phyloP scores from a whole-genome alignment of 2,797 vertebrate genomes.

The Sebastes paucispinis region DNA sequence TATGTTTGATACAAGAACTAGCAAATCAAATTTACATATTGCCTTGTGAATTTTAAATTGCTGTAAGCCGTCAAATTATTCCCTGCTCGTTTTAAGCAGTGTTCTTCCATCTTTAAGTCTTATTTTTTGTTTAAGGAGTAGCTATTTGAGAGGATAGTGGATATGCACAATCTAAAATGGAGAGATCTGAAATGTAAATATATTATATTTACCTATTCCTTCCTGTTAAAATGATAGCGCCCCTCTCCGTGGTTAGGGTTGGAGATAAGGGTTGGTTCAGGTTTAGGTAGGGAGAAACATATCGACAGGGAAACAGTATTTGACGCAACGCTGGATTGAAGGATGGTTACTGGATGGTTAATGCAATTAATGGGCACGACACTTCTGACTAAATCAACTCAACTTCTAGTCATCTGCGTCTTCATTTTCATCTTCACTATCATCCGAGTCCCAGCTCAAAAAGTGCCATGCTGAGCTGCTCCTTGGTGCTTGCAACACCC shows the following conservation, averaged over 20 bases:
- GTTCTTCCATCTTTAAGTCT: conserved; percentile 3
- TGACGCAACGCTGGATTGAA: neutral
- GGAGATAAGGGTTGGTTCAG: neutral
- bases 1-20: neutral
- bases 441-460: neutral
- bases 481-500: neutral
- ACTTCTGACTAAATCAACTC: neutral
- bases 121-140: neutral
- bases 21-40: conserved; percentile 19
- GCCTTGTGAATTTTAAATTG: conserved; percentile 22
- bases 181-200: neutral
- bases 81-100: neutral
- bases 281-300: neutral
- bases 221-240: neutral
- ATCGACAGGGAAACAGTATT: neutral
- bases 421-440: neutral
- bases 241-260: neutral
- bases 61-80: conserved; percentile 14
- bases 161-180: neutral
- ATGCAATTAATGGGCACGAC: neutral
- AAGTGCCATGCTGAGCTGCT: neutral
- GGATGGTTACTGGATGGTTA: neutral
- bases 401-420: neutral
- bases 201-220: neutral
- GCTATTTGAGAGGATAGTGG: neutral